phyloP scores from a whole-genome alignment of 2,113 vertebrate genomes.

The Tachycineta bicolor region DNA sequence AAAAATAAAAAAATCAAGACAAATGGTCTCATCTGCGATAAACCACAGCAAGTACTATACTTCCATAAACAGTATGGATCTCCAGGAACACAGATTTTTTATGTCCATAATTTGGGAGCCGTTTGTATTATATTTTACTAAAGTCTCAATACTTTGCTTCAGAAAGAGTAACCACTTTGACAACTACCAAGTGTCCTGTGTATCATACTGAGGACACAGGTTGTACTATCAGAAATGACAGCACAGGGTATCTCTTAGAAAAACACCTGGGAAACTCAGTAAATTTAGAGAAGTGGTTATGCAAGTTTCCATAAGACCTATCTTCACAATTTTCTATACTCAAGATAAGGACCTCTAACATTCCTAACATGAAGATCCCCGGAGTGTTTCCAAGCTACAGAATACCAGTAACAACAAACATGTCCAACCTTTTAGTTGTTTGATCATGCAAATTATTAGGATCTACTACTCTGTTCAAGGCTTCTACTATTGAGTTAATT shows the following conservation, averaged over 20 bases:
- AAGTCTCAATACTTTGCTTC: not conserved
- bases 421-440: not conserved
- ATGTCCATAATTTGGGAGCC: not conserved
- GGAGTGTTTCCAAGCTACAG: not conserved
- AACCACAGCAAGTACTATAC: not conserved
- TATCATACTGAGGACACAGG: not conserved
- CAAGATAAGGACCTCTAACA: not conserved
- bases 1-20: not conserved
- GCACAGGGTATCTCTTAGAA: not conserved
- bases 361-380: not conserved
- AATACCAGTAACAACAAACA: not conserved
- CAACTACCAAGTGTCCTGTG: not conserved
- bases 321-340: not conserved
- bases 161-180: not conserved
- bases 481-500: not conserved
- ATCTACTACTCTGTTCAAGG: not conserved
- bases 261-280: not conserved
- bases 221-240: not conserved
- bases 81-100: not conserved
- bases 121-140: not conserved
- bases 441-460: not conserved
- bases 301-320: not conserved
- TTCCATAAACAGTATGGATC: not conserved
- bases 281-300: not conserved
- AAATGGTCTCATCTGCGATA: not conserved